Evolutionary conservation across 2,113 vertebrate species (phyloP), one percentile per base, ranked within the genome.

Genomic region (Pipa parva): DNA sequence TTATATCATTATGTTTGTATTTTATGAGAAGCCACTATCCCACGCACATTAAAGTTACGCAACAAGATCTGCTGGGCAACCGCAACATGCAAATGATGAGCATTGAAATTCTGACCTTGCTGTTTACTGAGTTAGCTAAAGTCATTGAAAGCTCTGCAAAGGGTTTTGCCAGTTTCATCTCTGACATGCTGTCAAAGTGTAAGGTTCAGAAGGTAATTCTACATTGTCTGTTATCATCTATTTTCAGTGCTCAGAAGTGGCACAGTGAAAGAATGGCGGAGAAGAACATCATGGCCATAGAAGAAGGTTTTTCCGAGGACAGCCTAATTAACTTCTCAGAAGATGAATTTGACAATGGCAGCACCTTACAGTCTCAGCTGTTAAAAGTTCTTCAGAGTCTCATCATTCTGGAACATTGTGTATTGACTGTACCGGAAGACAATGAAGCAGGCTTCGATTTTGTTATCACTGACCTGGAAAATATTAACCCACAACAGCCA

Each of bases 71-170:
- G 63, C 92, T 92, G 46, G 95, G 96, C 29, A 99, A 99, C 80
- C 90, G 95, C 7, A 93, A 96, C 59, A 97, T 99, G 95, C 97
- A 98, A 76, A 91, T 99, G 83, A 95, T 97, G 84, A 97, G 95
- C 33, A 90, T 98, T 55, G 96, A 99, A 81, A 95, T 99, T 72
- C 78, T 99, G 59, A 94, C 94, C 0, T 88, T 99, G 11, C 94
- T 99, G 10, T 97, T 99, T 76, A 91, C 89, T 1, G 96, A 98
- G 75, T 66, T 99, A n/a, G 82, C 88, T 56, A 98, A 98, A 82
- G 93, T 93, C 63, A 97, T 92, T 3, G 96, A 93, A 42, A 92
- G 91, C 71, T 98, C 97, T 3, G 92, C 95, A 0, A 98, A 98
- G 73, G 97, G 97, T 33, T 99, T 98, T 55, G 94, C 96, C 42